These are phyloP conservation scores for Buphagus erythrorhynchus DNA, from an alignment of 2,797 vertebrate species.

Conservation along the genomic window DNA sequence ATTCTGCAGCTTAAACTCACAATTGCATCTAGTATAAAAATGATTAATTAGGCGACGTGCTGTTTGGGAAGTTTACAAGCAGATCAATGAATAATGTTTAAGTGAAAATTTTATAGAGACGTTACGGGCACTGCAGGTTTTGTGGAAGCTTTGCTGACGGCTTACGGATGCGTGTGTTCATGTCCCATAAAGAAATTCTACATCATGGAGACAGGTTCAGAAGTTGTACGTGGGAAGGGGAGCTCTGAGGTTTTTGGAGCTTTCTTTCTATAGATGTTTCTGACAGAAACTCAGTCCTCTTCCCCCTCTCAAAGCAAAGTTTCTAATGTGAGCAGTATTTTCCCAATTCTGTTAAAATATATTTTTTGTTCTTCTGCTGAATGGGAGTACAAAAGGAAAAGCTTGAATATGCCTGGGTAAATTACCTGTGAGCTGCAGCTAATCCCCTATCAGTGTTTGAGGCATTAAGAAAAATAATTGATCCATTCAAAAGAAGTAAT, in stretches of 20 bases:
- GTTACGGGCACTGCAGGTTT: conserved; percentile 69
- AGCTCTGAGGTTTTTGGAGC: not conserved
- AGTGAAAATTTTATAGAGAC: conserved; percentile 69
- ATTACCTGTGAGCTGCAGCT: not conserved
- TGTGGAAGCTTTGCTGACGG: conserved; percentile 23
- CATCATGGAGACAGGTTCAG: conserved; percentile 5
- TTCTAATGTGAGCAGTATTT: not conserved
- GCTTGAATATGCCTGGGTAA: not conserved
- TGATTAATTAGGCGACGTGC: conserved; percentile 66
- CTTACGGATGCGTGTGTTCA: not conserved
- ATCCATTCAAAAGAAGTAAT: not conserved
- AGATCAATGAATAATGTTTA: conserved; percentile 65
- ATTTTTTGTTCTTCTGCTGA: not conserved
- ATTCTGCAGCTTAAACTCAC: conserved; percentile 66
- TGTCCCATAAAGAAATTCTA: not conserved
- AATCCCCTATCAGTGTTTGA: not conserved
- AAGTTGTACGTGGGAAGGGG: not conserved
- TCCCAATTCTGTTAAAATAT: not conserved
- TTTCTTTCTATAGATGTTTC: not conserved
- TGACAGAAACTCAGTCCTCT: not conserved
- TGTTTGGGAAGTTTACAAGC: conserved; percentile 67
- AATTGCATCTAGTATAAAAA: conserved; percentile 70
- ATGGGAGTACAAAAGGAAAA: not conserved
- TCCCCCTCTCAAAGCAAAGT: not conserved
- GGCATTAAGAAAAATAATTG: not conserved